These are phyloP conservation scores for Tanaodytes sp. DNA, from an alignment of 2,888 invertebrate species.

Conservation along the genomic window DNA sequence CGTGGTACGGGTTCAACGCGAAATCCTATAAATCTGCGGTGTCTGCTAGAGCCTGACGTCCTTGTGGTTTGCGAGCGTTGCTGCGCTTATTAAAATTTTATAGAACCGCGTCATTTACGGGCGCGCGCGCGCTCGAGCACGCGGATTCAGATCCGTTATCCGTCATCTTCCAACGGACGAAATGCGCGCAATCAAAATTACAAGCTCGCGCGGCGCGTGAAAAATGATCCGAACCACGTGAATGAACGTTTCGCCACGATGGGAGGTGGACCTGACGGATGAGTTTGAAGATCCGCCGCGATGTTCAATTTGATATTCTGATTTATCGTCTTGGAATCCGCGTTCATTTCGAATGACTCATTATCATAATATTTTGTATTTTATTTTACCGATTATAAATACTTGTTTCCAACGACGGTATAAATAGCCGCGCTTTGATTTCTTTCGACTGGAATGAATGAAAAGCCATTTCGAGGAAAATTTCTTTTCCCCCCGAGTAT, in stretches of 20 bases:
- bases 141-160: conserved; percentile 2
- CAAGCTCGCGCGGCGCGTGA: no score
- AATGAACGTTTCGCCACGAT: neutral
- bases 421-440: no score
- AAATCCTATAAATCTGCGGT: conserved; percentile 63
- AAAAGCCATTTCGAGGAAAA: no score
- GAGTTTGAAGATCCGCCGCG: neutral
- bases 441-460: no score
- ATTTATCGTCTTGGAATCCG: no score
- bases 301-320: no score
- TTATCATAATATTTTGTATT: no score
- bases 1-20: conserved; percentile 60
- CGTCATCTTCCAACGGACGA: conserved; percentile 6
- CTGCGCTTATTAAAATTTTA: conserved; percentile 45
- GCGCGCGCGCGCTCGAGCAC: neutral
- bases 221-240: neutral
- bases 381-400: no score
- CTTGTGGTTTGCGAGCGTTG: conserved; percentile 58
- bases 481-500: no score
- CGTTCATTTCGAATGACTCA: no score
- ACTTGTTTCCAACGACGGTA: no score
- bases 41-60: conserved; percentile 63
- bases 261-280: neutral
- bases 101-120: conserved; percentile 31
- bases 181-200: no score